Evolutionary conservation across 2,113 vertebrate genomes (phyloP).

Genomic region (Notarius lentiginosus): DNA sequence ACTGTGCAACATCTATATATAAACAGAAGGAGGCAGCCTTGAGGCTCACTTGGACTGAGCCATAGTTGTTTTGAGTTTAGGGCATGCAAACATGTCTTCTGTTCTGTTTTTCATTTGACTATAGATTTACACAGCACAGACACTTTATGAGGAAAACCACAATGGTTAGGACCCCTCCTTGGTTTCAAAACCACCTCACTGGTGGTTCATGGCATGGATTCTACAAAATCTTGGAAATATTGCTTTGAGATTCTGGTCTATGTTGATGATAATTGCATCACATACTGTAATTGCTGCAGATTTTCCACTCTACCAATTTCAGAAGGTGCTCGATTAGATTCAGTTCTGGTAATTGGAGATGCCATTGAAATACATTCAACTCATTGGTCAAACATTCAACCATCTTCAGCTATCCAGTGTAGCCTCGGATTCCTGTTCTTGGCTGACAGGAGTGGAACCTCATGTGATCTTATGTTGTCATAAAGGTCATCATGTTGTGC

Average conservation of each 20-base stretch:
- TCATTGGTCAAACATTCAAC: neutral
- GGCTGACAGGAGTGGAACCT: neutral
- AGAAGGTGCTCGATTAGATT: neutral
- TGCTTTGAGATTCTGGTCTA: neutral
- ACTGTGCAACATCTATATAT: neutral
- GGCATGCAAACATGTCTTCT: neutral
- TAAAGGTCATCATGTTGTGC: neutral
- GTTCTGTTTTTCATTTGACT: too few species aligned
- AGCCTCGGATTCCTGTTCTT: neutral
- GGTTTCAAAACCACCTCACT: neutral
- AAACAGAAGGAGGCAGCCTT: conserved; percentile 34
- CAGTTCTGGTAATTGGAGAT: neutral
- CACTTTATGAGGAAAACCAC: neutral
- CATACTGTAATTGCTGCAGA: neutral
- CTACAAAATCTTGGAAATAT: neutral
- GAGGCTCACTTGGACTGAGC: neutral
- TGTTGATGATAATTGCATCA: neutral
- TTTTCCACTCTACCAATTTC: neutral
- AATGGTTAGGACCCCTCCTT: neutral
- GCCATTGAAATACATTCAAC: neutral
- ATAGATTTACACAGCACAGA: neutral
- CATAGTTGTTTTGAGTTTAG: neutral
- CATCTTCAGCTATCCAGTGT: neutral
- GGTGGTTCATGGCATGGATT: neutral
- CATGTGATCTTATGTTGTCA: neutral